Percentiles rank a stretch among this genome's conserved stretches.
phyloP scores from a whole-genome alignment of 2,797 vertebrate species.

The Microctenopoma lineatum region DNA sequence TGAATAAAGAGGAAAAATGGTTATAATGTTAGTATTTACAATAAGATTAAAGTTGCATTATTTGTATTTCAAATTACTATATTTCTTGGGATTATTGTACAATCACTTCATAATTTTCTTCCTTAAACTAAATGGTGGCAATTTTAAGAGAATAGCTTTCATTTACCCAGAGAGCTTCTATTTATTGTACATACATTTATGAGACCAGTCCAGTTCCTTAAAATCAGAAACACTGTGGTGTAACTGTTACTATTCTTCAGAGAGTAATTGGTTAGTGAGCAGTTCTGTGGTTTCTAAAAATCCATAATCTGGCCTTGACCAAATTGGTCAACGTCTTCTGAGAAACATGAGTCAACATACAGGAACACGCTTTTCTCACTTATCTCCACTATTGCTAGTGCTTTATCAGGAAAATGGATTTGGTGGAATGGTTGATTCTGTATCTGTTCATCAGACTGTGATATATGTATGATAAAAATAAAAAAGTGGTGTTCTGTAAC shows the following conservation, averaged over 20 bases:
- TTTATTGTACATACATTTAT: conserved; percentile 8
- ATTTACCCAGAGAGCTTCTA: neutral
- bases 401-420: neutral
- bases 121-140: neutral
- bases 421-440: neutral
- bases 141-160: conserved; percentile 2
- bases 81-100: neutral
- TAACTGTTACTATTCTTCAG: conserved; percentile 6
- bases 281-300: conserved; percentile 12
- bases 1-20: too few species aligned
- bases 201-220: neutral
- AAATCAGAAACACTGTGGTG: conserved; percentile 13
- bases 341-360: conserved; percentile 10
- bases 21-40: neutral
- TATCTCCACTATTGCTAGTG: neutral
- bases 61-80: neutral
- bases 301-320: neutral
- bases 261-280: neutral
- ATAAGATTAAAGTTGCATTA: neutral
- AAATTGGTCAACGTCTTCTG: neutral
- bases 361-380: conserved; percentile 6
- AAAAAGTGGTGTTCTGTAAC: neutral
- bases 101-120: neutral
- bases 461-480: neutral
- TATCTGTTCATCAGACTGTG: conserved; percentile 3